Evolutionary conservation across 2,888 invertebrate genomes (phyloP).

Genomic region (Pasiphila rectangulata): DNA sequence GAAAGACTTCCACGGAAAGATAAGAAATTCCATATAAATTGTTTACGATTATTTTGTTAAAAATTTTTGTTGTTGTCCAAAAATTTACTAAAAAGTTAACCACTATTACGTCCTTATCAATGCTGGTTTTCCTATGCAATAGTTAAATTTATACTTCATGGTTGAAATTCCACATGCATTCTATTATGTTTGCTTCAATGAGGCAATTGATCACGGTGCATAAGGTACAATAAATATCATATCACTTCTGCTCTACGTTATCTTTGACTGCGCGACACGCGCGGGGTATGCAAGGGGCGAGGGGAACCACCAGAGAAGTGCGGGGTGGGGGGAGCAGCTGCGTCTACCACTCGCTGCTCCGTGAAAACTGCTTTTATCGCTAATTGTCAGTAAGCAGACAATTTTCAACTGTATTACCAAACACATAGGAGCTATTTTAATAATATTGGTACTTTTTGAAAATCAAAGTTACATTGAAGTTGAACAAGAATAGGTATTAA

Average conservation of each 20-base stretch:
- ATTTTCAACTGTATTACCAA: slow-evolving; percentile 25
- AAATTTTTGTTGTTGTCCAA: too few species aligned
- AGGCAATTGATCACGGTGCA: background rate
- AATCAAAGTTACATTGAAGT: slow-evolving; percentile 8
- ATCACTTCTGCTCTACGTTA: slow-evolving; percentile 3
- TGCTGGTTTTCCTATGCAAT: too few species aligned
- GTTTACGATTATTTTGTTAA: too few species aligned
- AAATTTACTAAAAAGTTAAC: too few species aligned
- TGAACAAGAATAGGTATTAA: too few species aligned
- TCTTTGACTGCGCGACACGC: slow-evolving; percentile 70
- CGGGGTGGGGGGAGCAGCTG: slow-evolving; percentile 63
- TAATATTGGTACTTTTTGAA: background rate
- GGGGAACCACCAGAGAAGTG: slow-evolving; percentile 40
- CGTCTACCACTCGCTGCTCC: slow-evolving; percentile 69
- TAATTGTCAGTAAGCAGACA: slow-evolving; percentile 35
- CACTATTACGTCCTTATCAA: too few species aligned
- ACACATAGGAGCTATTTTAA: slow-evolving; percentile 8
- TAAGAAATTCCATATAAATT: too few species aligned
- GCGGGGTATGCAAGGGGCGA: slow-evolving; percentile 54
- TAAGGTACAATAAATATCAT: background rate
- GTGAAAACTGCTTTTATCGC: slow-evolving; percentile 69
- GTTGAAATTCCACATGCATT: too few species aligned
- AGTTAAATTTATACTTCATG: too few species aligned
- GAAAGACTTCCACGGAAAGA: too few species aligned
- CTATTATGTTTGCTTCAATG: slow-evolving; percentile 15